Conservation (phyloP, 1,140 invertebrate genomes). For the Megalonaias nervosa region DNA sequence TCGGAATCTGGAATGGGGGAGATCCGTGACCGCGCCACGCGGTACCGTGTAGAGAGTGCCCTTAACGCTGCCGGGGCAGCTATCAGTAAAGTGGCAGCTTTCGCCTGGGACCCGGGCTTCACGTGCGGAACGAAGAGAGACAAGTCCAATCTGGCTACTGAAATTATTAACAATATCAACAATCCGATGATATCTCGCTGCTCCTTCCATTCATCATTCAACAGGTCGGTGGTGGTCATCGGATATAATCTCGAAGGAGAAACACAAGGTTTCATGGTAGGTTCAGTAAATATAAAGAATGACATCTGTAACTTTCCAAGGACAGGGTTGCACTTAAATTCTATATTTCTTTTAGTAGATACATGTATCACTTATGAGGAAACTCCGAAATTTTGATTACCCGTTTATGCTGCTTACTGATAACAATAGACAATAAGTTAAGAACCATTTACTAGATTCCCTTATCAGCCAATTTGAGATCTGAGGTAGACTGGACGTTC, state of each 20-base stretch:
- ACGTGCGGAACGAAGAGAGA: constrained; percentile 48
- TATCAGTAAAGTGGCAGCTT: constrained; percentile 51
- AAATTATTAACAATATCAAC: constrained; percentile 37
- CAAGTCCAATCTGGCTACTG: constrained; percentile 25
- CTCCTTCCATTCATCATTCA: constrained; percentile 52
- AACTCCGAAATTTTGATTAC: too few relatives aligned
- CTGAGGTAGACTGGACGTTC: too few relatives aligned
- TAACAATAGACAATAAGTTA: too few relatives aligned
- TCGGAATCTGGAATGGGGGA: constrained; percentile 40
- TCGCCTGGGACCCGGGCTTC: constrained; percentile 60
- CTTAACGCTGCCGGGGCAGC: constrained; percentile 44
- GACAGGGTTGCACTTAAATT: too few relatives aligned
- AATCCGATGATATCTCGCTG: constrained; percentile 58
- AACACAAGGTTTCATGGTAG: constrained; percentile 49
- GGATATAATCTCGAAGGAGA: constrained; percentile 53
- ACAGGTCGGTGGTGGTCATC: constrained; percentile 59
- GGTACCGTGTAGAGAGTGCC: constrained; percentile 49
- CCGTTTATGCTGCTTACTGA: too few relatives aligned
- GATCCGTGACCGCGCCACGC: constrained; percentile 44
- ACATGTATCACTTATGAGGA: too few relatives aligned
- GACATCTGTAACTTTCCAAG: too few relatives aligned
- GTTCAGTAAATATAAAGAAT: neutral
- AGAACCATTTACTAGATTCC: too few relatives aligned
- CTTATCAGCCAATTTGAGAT: too few relatives aligned
- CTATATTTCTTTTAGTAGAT: too few relatives aligned